Evolutionary conservation across 1,140 invertebrate species (phyloP).

Genomic region (Orchesella cincta): DNA sequence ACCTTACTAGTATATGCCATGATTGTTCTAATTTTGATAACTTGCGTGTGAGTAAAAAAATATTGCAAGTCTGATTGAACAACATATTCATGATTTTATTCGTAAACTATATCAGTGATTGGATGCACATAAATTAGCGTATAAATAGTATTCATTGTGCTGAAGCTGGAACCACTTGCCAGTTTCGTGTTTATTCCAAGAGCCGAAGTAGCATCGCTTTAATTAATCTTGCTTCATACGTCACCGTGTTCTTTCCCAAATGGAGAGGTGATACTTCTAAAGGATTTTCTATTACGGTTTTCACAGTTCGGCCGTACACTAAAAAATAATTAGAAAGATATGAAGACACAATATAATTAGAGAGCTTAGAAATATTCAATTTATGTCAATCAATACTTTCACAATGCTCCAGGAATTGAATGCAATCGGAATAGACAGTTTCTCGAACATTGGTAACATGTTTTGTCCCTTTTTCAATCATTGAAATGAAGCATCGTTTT

Average conservation of each 20-base stretch:
- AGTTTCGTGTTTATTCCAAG: slow-evolving; percentile 51
- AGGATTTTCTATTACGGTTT: slow-evolving; percentile 78
- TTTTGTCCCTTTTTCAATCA: slow-evolving; percentile 88
- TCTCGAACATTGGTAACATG: slow-evolving; percentile 88
- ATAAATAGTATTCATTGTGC: too few species aligned
- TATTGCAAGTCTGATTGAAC: not conserved
- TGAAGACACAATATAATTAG: too few species aligned
- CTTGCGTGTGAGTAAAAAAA: not conserved
- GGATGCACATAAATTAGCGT: too few species aligned
- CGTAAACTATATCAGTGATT: not conserved
- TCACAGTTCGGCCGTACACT: slow-evolving; percentile 83
- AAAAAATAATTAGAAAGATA: slow-evolving; percentile 54
- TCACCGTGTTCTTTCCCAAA: slow-evolving; percentile 86
- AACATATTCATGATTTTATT: not conserved
- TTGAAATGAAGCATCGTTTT: slow-evolving; percentile 89
- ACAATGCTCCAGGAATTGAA: slow-evolving; percentile 90
- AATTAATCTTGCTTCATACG: slow-evolving; percentile 84
- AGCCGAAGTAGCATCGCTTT: slow-evolving; percentile 80
- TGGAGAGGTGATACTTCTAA: slow-evolving; percentile 71
- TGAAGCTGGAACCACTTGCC: too few species aligned
- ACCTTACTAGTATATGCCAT: too few species aligned
- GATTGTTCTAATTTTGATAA: not conserved
- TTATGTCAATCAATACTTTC: slow-evolving; percentile 61
- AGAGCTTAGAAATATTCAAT: not conserved
- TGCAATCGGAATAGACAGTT: slow-evolving; percentile 83